A percentile compares a stretch with the other conserved stretches of the same genome.
phyloP scores from a whole-genome alignment of 2,113 vertebrate genomes.

The Hemicordylus capensis region DNA sequence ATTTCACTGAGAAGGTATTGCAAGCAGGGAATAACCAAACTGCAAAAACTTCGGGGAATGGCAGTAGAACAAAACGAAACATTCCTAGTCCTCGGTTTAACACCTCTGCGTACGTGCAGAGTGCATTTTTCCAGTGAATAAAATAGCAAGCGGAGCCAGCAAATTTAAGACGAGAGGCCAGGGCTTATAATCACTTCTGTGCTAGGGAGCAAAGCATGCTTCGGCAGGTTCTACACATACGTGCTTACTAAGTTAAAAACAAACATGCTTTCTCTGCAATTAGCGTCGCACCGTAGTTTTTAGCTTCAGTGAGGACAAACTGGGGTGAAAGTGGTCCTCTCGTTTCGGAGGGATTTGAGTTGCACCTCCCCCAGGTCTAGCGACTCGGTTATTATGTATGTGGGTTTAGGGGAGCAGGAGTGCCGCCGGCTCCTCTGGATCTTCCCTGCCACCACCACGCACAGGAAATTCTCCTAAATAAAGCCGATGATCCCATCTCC shows the following conservation, averaged over 20 bases:
- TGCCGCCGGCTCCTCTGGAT: neutral
- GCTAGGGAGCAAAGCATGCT: neutral
- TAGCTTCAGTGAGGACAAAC: no score
- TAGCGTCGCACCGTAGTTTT: no score
- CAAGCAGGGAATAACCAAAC: neutral
- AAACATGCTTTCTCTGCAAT: neutral
- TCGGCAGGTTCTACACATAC: neutral
- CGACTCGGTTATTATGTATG: no score
- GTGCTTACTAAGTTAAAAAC: no score
- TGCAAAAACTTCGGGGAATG: neutral
- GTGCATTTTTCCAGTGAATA: neutral
- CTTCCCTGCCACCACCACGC: neutral
- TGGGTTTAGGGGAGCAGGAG: neutral
- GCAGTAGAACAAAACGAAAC: neutral
- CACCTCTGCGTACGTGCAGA: neutral
- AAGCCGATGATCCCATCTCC: neutral
- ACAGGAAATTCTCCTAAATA: no score
- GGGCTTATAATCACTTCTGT: neutral
- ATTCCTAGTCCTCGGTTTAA: neutral
- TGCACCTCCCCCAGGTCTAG: neutral
- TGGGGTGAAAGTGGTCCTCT: neutral
- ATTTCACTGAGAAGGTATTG: neutral
- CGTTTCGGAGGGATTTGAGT: neutral
- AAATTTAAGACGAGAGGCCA: no score
- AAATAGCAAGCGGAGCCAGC: neutral